These are phyloP conservation scores for Amiota communis DNA, from an alignment of 2,888 invertebrate genomes.

Conservation along the genomic window DNA sequence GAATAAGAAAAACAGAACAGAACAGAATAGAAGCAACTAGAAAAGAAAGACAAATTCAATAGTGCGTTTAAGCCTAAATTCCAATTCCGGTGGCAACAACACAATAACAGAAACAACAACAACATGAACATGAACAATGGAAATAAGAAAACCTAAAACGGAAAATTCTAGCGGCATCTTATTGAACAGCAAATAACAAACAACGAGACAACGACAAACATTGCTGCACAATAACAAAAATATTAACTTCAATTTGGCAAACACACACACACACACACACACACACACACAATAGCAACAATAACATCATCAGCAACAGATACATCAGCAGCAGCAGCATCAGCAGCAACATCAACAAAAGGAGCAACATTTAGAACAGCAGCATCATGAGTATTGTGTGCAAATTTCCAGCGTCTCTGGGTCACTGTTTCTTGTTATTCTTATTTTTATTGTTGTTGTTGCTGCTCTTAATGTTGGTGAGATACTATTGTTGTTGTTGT, in stretches of 20 bases:
- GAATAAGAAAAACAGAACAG: too few relatives aligned
- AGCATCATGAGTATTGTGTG: slow-evolving; percentile 16
- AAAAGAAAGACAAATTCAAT: too few relatives aligned
- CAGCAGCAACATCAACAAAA: neutral
- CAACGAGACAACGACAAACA: too few relatives aligned
- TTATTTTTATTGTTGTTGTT: slow-evolving; percentile 29
- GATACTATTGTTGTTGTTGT: slow-evolving; percentile 40
- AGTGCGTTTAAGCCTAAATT: too few relatives aligned
- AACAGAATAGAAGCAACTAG: too few relatives aligned
- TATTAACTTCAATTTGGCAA: too few relatives aligned
- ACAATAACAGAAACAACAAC: slow-evolving; percentile 4
- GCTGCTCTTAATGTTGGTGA: slow-evolving; percentile 44
- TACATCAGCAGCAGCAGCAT: neutral
- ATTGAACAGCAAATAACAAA: too few relatives aligned
- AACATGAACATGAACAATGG: neutral
- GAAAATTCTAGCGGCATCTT: too few relatives aligned
- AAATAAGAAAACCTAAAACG: neutral
- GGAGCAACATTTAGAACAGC: neutral
- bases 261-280: too few relatives aligned
- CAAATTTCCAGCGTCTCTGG: slow-evolving; percentile 13
- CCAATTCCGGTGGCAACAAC: slow-evolving; percentile 24
- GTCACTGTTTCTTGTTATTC: slow-evolving; percentile 12
- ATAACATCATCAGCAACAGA: neutral
- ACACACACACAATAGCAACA: neutral
- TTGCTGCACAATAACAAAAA: too few relatives aligned